Evolutionary conservation across 2,888 invertebrate genomes (phyloP).

Genomic region (Meloe dianella): DNA sequence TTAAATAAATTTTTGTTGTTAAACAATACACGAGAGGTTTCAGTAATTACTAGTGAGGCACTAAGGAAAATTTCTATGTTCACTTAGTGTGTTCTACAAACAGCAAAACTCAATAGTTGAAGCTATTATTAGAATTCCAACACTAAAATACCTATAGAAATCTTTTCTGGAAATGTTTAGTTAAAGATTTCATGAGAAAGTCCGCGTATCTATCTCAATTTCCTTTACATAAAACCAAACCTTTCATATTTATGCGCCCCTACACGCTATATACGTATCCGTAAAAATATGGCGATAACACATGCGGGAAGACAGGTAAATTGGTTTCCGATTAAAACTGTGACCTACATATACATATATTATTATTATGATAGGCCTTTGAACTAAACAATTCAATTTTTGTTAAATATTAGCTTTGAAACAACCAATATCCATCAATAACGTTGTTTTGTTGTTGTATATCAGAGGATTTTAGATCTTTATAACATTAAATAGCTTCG

Average conservation of each 20-base stretch:
- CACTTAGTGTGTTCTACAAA: too few relatives aligned
- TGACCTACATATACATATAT: conserved; percentile 34
- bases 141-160: not conserved
- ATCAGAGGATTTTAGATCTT: not conserved
- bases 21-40: too few relatives aligned
- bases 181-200: not conserved
- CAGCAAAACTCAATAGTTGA: not conserved
- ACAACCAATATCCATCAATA: not conserved
- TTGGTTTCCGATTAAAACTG: conserved; percentile 39
- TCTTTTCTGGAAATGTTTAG: not conserved
- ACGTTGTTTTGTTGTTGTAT: not conserved
- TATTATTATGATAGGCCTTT: conserved; percentile 34
- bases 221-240: not conserved
- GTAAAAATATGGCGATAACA: conserved; percentile 19
- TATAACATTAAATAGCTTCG: not conserved
- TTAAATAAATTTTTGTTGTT: too few relatives aligned
- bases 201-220: not conserved
- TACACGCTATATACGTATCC: not conserved
- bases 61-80: not conserved
- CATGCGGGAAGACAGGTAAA: conserved; percentile 34
- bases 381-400: not conserved
- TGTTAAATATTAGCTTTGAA: not conserved
- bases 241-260: not conserved
- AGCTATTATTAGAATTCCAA: not conserved
- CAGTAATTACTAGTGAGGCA: too few relatives aligned